phyloP scores from a whole-genome alignment of 1,140 invertebrate genomes.

The Euura lappo region DNA sequence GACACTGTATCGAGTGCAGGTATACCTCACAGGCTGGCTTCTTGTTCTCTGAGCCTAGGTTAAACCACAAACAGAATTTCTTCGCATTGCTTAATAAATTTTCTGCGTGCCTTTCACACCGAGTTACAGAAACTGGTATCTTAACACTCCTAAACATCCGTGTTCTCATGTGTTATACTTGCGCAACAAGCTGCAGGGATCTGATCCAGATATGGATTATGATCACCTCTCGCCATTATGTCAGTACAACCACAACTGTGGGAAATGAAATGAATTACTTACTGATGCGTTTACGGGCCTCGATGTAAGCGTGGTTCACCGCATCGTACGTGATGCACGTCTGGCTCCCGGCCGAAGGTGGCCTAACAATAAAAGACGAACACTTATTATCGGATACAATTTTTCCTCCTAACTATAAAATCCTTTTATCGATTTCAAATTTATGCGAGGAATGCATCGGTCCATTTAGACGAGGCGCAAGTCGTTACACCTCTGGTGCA shows the following conservation, averaged over 20 bases:
- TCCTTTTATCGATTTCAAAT: too few relatives aligned
- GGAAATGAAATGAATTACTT: slow-evolving; percentile 55
- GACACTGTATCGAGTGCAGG: neutral
- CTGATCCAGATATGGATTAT: neutral
- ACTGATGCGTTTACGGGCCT: slow-evolving; percentile 86
- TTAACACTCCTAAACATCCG: too few relatives aligned
- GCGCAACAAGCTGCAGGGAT: neutral
- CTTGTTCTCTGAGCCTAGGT: too few relatives aligned
- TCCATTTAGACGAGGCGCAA: too few relatives aligned
- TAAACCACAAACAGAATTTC: too few relatives aligned
- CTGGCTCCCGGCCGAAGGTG: slow-evolving; percentile 69
- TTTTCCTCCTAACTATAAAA: too few relatives aligned
- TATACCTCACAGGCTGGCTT: too few relatives aligned
- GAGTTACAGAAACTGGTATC: neutral
- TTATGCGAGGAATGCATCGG: too few relatives aligned
- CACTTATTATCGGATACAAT: too few relatives aligned
- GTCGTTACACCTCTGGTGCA: too few relatives aligned
- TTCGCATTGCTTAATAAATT: neutral
- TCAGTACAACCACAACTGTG: too few relatives aligned
- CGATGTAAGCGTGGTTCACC: slow-evolving; percentile 85
- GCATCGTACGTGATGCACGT: slow-evolving; percentile 92
- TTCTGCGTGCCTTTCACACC: neutral
- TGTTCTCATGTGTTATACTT: neutral
- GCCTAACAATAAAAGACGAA: slow-evolving; percentile 59
- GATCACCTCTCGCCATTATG: too few relatives aligned